Conservation (phyloP, 2,888 invertebrate species). For the Ceriagrion tenellum region DNA sequence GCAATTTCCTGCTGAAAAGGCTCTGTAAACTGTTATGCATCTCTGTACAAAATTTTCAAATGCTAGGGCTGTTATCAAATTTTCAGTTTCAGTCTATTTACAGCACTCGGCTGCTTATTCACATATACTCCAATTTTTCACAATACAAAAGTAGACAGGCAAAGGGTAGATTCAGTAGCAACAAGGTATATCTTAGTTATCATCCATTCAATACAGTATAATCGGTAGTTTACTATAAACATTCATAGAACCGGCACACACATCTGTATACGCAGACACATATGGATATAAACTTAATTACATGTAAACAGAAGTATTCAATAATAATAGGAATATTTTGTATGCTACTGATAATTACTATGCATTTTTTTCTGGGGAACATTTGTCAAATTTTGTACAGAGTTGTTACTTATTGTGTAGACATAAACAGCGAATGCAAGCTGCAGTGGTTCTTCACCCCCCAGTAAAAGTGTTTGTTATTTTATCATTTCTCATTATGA, state of each 20-base stretch:
- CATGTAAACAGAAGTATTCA: constrained; percentile 63
- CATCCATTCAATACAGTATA: constrained; percentile 64
- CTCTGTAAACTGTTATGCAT: constrained; percentile 68
- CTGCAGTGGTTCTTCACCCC: constrained; percentile 64
- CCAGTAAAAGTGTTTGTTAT: constrained; percentile 64
- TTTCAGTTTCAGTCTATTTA: constrained; percentile 58
- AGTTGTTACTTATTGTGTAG: constrained; percentile 68
- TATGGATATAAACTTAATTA: constrained; percentile 66
- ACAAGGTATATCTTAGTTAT: constrained; percentile 64
- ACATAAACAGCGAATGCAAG: constrained; percentile 60
- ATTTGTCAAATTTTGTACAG: constrained; percentile 69
- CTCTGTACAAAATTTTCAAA: constrained; percentile 68
- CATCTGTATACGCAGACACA: constrained; percentile 67
- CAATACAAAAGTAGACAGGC: constrained; percentile 67
- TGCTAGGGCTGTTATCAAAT: constrained; percentile 59
- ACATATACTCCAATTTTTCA: constrained; percentile 66
- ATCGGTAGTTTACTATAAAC: constrained; percentile 65
- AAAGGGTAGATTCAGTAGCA: constrained; percentile 58
- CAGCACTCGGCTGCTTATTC: constrained; percentile 65
- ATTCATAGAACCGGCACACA: constrained; percentile 65
- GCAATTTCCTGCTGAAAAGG: constrained; percentile 66
- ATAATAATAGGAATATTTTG: constrained; percentile 67
- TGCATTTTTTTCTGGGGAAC: constrained; percentile 68
- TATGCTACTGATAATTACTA: constrained; percentile 62
- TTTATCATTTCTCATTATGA: constrained; percentile 58